Base-by-base conservation (phyloP, 2,797 vertebrate genomes). In the Hapalemur alaotrensis region DNA sequence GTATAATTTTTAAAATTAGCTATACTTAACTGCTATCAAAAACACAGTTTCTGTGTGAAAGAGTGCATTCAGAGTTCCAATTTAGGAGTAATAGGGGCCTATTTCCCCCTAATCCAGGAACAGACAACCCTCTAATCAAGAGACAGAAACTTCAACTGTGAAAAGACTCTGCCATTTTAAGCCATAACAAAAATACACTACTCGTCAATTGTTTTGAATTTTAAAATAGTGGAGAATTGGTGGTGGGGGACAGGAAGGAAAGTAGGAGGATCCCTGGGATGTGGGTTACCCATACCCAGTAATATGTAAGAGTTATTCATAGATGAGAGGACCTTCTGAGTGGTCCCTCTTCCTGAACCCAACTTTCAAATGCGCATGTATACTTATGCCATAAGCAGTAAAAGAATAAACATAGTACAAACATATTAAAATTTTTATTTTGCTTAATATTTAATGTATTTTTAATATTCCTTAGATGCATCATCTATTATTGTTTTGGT, bases 1-100 rank as follows among this genome's bases (percentile, higher is more conserved):
- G 30, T 81, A n/a, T 79, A 4, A 79, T 54, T 95, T 95, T 94
- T 76, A 48, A 95, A 95, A 95, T 80, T 72, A 75, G 75, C 59
- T 84, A 41, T 69, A 73, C 46, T 89, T 92, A 80, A 52, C 57
- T 78, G 82, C 25, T 38, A 89, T 43, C 43, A 67, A 95, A 93
- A 73, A 54, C 30, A 80, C 17, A 28, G 28, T 25, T 89, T 94
- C 50, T 89, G 35, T 89, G 35, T 75, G 20, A 82, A 86, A 84
- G 78, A 15, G 5, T 59, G 8, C 30, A 70, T 75, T 95, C 41
- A 75, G 72, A 75, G 48, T 91, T 95, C 41, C 23, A 78, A 41
- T 30, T 85, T 91, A 75, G 48, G 59, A 86, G 82, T 30, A 75
- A 69, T 0, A 87, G 46, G 41, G 28, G 86, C 32, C 35, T 52